A percentile compares a stretch with the other conserved stretches of the same genome.
phyloP scores from a whole-genome alignment of 2,888 invertebrate species.

The Oscheius sp. region DNA sequence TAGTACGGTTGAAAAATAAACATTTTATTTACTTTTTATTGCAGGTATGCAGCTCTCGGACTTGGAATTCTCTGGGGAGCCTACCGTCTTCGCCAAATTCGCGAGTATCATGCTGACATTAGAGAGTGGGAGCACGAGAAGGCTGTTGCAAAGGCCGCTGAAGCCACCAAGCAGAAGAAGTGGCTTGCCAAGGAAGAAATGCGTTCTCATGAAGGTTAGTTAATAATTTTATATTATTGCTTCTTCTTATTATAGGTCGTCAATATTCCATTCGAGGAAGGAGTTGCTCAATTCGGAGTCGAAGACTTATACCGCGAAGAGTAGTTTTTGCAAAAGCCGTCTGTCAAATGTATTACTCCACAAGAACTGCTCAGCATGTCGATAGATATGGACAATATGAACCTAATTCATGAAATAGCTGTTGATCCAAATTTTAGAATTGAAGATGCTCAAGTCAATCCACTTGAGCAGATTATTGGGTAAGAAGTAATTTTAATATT shows the following conservation, averaged over 20 bases:
- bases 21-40: too few species aligned
- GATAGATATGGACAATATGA: constrained; percentile 89
- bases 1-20: too few species aligned
- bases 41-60: constrained; percentile 65
- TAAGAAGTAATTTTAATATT: background rate
- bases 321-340: too few species aligned
- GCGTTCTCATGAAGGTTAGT: constrained; percentile 68
- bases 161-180: constrained; percentile 67
- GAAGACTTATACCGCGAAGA: constrained; percentile 68
- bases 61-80: constrained; percentile 63
- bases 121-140: constrained; percentile 68
- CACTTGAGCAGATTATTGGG: constrained; percentile 25
- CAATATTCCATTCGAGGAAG: constrained; percentile 68
- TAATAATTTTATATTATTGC: too few species aligned
- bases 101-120: constrained; percentile 68
- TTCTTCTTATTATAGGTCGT: too few species aligned
- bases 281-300: constrained; percentile 67
- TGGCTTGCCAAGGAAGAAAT: constrained; percentile 69
- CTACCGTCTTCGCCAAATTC: constrained; percentile 61
- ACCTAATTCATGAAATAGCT: constrained; percentile 93
- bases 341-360: constrained; percentile 84
- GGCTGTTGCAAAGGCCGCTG: constrained; percentile 63
- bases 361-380: constrained; percentile 88
- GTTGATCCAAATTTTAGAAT: constrained; percentile 82
- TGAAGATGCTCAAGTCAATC: constrained; percentile 35